Evolutionary conservation across 35 echinoderm and acorn worm genomes (phyloP), one percentile per base, ranked within the genome.

Genomic region (Acanthaster planci): DNA sequence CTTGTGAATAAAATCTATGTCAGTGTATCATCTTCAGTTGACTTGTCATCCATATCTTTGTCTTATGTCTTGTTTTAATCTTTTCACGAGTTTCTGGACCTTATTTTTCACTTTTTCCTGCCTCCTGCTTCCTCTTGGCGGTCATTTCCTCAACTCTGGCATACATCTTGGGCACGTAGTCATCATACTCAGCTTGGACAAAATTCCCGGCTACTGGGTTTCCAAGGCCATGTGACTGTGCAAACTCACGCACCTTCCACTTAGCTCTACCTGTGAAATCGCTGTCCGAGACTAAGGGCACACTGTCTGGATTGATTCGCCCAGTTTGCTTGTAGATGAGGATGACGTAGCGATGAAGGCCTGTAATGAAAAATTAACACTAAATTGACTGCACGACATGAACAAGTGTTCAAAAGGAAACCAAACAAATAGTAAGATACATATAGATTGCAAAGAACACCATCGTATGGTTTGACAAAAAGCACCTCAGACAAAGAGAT

Each of bases 261-360:
- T 79, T 76, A 3, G 39, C 77, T 55, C 96, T 87, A 18, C 82
- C 82, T 9, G 76, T 92, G 16, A 80, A 57, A 39, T 38, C 91
- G 60, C 77, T 83, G 3, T 80, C 76, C 1, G 85, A 85, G 52
- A 56, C 57, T 26, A 77, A 57, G 31, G 91, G 92, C 27, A 57
- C 38, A 37, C 55, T 32, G 31, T 77, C 79, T 64, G 84, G 80
- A 36, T 39, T 87, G 39, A 89, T 76, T 23, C 54, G 55, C 19
- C 89, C 81, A 54, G 92, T 89, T 68, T 99, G 96, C 86, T 99
- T 99, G 96, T 99, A 99, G n/a, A 99, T 86, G 52, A 99, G 81
- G 22, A 99, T 53, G 23, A 93, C 82, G 82, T 99, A 99, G 19
- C 96, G 86, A 84, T 99, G 96, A 1, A 99, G 78, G 55, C 96